Percentiles rank a stretch among this genome's conserved stretches.
These are phyloP conservation scores for Hyposoter dolosus DNA, from an alignment of 2,888 invertebrate species.

Conservation along the genomic window DNA sequence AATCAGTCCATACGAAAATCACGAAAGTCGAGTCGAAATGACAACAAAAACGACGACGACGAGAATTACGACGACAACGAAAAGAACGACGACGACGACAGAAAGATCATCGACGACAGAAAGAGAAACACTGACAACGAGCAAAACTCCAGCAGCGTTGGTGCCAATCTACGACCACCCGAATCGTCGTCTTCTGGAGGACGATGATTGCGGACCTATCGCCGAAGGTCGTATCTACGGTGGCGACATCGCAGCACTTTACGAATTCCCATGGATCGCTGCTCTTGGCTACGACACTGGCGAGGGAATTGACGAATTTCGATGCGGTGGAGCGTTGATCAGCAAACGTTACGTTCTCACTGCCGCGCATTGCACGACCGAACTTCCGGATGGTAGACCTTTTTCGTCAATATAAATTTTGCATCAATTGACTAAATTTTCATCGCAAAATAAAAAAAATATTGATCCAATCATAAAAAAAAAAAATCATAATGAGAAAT, in stretches of 20 bases:
- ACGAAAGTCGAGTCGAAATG: background rate
- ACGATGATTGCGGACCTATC: conserved; percentile 68
- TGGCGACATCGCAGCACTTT: conserved; percentile 73
- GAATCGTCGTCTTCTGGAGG: conserved; percentile 66
- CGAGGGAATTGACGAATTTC: conserved; percentile 60
- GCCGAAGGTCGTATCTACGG: conserved; percentile 72
- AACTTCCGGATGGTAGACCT: conserved; percentile 68
- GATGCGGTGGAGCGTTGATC: conserved; percentile 75
- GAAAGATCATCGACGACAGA: background rate
- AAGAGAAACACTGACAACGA: conserved; percentile 11
- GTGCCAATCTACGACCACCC: conserved; percentile 67
- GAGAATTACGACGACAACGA: background rate
- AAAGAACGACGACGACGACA: background rate
- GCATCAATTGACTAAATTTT: background rate
- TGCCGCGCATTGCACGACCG: conserved; percentile 76
- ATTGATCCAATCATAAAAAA: background rate
- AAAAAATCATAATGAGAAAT: no score
- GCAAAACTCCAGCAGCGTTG: conserved; percentile 3
- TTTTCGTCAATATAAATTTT: background rate
- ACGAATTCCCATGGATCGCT: conserved; percentile 80
- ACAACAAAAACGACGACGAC: conserved; percentile 9
- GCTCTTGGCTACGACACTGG: conserved; percentile 72
- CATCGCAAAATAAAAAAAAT: background rate
- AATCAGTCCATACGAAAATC: background rate
- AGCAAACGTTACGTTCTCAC: conserved; percentile 74